Conservation (phyloP, 2,113 vertebrate species). For the Xiphophorus couchianus region DNA sequence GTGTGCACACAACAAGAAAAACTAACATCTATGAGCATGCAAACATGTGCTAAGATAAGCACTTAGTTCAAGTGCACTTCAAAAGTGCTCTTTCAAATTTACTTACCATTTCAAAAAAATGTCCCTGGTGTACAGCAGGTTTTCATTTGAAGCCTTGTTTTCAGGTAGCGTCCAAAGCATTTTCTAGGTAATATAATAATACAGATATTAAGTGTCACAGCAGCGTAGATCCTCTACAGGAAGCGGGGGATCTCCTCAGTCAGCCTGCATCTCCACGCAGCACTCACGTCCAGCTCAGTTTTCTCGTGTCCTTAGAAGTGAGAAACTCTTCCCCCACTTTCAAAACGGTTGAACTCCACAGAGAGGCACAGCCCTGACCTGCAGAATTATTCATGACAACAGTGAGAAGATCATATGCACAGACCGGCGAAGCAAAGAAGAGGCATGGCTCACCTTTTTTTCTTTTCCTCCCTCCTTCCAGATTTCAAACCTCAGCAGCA, state of each 20-base stretch:
- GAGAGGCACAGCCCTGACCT: slow-evolving; percentile 34
- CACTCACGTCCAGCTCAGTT: slow-evolving; percentile 43
- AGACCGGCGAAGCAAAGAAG: slow-evolving; percentile 28
- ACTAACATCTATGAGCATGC: not conserved
- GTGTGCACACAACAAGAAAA: not conserved
- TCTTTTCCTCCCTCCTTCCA: slow-evolving; percentile 48
- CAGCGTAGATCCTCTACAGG: slow-evolving; percentile 30
- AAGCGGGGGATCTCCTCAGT: slow-evolving; percentile 34
- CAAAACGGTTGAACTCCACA: slow-evolving; percentile 22
- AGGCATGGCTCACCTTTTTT: slow-evolving; percentile 56
- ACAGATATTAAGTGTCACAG: slow-evolving; percentile 4
- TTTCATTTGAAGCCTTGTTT: not conserved
- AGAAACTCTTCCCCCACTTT: slow-evolving; percentile 15
- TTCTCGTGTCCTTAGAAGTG: not conserved
- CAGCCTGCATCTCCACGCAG: slow-evolving; percentile 22
- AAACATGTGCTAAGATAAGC: slow-evolving; percentile 2
- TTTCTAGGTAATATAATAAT: slow-evolving; percentile 8
- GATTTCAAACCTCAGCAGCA: slow-evolving; percentile 26
- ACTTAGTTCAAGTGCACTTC: not conserved
- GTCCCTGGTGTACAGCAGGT: slow-evolving; percentile 5
- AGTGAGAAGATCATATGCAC: slow-evolving; percentile 27
- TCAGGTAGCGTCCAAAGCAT: slow-evolving; percentile 21
- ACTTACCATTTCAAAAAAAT: slow-evolving; percentile 62
- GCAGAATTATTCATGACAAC: slow-evolving; percentile 9
- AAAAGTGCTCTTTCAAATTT: slow-evolving; percentile 22